phyloP scores from a whole-genome alignment of 2,113 vertebrate genomes.

The Circaetus cinerascens region DNA sequence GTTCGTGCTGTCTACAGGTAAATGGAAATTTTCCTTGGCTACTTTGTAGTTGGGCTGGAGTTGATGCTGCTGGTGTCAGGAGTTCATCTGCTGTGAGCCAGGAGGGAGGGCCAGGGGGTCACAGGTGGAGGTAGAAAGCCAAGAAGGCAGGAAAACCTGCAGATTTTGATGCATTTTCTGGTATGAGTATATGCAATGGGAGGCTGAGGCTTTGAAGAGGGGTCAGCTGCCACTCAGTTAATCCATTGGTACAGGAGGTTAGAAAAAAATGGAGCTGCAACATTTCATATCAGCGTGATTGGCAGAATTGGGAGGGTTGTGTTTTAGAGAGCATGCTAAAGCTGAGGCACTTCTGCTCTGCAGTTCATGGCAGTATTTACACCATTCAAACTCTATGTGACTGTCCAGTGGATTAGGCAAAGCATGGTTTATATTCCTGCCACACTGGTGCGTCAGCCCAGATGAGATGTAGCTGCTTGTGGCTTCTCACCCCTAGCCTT shows the following conservation, averaged over 20 bases:
- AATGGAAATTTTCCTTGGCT: not conserved
- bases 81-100: not conserved
- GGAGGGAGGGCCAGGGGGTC: not conserved
- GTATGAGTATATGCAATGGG: not conserved
- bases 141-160: not conserved
- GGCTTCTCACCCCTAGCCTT: not conserved
- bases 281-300: not conserved
- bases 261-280: not conserved
- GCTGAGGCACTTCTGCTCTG: not conserved
- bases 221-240: not conserved
- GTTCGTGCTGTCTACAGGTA: slow-evolving; percentile 55
- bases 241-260: not conserved
- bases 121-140: not conserved
- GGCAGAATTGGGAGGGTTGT: not conserved
- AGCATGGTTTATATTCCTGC: not conserved
- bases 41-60: not conserved
- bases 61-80: not conserved
- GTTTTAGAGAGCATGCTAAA: not conserved
- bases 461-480: not conserved
- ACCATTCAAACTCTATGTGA: not conserved
- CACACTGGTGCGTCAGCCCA: not conserved
- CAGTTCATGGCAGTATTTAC: not conserved
- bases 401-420: not conserved
- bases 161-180: not conserved
- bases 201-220: not conserved